phyloP scores from a whole-genome alignment of 2,113 vertebrate genomes.

The Megaleporinus macrocephalus region DNA sequence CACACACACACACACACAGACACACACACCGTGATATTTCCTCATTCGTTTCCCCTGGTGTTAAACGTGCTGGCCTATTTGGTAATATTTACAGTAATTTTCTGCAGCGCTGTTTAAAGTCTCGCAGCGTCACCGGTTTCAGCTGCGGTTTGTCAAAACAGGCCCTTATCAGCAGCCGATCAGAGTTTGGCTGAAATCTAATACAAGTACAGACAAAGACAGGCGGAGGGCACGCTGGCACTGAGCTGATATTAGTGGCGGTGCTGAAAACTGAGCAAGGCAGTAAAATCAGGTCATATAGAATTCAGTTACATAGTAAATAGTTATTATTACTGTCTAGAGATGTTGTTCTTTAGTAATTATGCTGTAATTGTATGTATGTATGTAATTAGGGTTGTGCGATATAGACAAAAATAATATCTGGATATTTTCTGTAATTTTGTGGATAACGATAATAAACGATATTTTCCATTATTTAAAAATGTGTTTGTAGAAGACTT shows the following conservation, averaged over 20 bases:
- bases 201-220: constrained; percentile 31
- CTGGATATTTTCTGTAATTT: too few species aligned
- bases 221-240: background rate
- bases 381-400: too few species aligned
- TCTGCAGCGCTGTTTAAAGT: too few species aligned
- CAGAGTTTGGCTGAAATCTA: constrained; percentile 1
- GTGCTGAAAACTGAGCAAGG: background rate
- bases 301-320: too few species aligned
- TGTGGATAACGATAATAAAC: too few species aligned
- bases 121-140: background rate
- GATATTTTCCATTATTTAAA: too few species aligned
- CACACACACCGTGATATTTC: constrained; percentile 1
- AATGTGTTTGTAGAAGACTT: too few species aligned
- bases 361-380: too few species aligned
- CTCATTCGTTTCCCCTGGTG: background rate
- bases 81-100: background rate
- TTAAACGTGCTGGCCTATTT: background rate
- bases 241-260: background rate
- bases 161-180: background rate
- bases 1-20: constrained; percentile 6
- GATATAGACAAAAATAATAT: too few species aligned
- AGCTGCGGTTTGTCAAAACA: background rate
- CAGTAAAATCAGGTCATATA: too few species aligned
- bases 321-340: too few species aligned
- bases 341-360: too few species aligned